Evolutionary conservation across 2,797 vertebrate species (phyloP), one percentile per base, ranked within the genome.

Genomic region (Crax fasciolata): DNA sequence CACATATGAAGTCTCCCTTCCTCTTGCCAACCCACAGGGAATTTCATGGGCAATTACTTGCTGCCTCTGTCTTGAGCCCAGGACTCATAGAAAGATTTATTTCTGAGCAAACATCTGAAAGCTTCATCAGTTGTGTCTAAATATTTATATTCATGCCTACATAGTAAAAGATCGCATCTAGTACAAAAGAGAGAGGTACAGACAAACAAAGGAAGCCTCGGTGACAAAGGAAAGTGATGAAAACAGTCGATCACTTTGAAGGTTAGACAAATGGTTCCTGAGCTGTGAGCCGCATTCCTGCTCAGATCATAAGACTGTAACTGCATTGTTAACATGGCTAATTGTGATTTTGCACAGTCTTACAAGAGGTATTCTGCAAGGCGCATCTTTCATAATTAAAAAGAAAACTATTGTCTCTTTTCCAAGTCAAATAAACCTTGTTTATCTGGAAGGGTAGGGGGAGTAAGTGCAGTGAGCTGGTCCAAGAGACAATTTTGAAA

Each of bases 81-180:
- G 83, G 49, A 74, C 38, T 88, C 61, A 91, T 5, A 61, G 71
- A 96, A 91, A 94, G 96, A 93, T 94, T 97, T 94, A 91, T 90
- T 93, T 68, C 67, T 84, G 41, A 95, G 77, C 57, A 94, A 88
- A 93, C 25, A 93, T 82, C 32, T 76, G 74, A 96, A 84, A 87
- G 32, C 38, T 74, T 76, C 70, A 73, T n/a, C 7, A 7, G 41
- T 84, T 82, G 73, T 82, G 59, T 43, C 77, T 86, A 93, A 84
- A 79, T 91, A 87, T 87, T 93, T 92, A 35, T 84, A 41, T 74
- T 94, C 89, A 77, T 46, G 80, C 54, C 59, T 79, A 84, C 48
- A 25, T 51, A 44, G 32, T 62, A 84, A 86, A 61, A 93, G 71
- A 84, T 71, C 71, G 35, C 52, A 83, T 88, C 85, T 93, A 14